Conservation (phyloP, 2,113 vertebrate genomes). For the Phainopepla nitens region DNA sequence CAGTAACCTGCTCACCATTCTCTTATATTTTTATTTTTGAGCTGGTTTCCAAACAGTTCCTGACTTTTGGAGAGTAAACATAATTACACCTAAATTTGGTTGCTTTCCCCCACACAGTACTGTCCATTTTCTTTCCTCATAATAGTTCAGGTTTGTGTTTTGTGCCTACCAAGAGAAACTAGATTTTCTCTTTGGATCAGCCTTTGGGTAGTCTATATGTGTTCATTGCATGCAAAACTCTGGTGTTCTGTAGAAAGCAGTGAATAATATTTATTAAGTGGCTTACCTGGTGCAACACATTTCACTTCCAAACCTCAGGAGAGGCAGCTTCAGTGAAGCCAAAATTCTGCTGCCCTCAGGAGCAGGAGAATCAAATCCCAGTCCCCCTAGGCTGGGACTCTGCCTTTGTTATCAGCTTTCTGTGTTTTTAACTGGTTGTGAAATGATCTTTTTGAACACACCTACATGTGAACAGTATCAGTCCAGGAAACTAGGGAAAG, state of each 20-base stretch:
- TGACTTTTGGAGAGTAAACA: not conserved
- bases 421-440: not conserved
- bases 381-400: not conserved
- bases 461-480: not conserved
- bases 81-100: not conserved
- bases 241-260: not conserved
- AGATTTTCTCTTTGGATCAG: not conserved
- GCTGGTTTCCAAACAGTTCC: not conserved
- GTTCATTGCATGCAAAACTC: not conserved
- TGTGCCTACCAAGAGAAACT: not conserved
- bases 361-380: not conserved
- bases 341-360: not conserved
- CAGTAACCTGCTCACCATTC: not conserved
- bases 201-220: not conserved
- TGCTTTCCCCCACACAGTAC: not conserved
- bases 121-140: not conserved
- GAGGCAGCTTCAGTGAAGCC: not conserved
- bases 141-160: fast-evolving
- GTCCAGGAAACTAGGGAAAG: not conserved
- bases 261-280: not conserved
- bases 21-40: not conserved
- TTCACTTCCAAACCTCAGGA: not conserved
- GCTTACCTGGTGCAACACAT: not conserved
- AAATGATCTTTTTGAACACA: not conserved
- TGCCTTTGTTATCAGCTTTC: not conserved